Conservation (phyloP, 2,888 invertebrate genomes). For the Drosophila kuntzei region DNA sequence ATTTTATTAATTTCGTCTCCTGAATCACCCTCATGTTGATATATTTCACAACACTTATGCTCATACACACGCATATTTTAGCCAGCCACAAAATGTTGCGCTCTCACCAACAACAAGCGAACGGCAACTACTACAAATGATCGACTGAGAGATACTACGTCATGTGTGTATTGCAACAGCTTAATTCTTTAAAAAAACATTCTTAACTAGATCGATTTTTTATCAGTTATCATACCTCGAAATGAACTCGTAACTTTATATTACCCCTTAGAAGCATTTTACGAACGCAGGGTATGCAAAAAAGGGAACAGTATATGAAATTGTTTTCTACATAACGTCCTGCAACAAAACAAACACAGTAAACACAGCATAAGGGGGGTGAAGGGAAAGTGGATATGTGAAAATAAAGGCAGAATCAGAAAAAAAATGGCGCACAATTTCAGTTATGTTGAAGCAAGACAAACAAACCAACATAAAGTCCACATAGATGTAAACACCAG, state of each 20-base stretch:
- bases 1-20: neutral
- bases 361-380: constrained; percentile 21
- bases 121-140: constrained; percentile 22
- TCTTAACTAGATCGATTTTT: too few relatives aligned
- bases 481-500: constrained; percentile 64
- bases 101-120: constrained; percentile 42
- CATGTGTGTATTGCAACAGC: too few relatives aligned
- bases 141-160: neutral
- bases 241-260: neutral
- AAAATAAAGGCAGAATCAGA: constrained; percentile 51
- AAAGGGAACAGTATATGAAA: constrained; percentile 65
- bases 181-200: neutral
- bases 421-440: constrained; percentile 64
- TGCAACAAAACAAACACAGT: constrained; percentile 59
- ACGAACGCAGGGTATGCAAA: constrained; percentile 10
- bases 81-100: constrained; percentile 68
- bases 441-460: constrained; percentile 59
- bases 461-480: constrained; percentile 59
- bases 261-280: neutral
- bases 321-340: constrained; percentile 75
- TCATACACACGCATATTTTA: constrained; percentile 63
- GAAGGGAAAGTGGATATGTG: constrained; percentile 14
- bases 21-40: constrained; percentile 34
- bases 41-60: constrained; percentile 34
- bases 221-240: too few relatives aligned